These are phyloP conservation scores for Sebastes oblongus DNA, from an alignment of 2,797 vertebrate genomes.

Conservation along the genomic window DNA sequence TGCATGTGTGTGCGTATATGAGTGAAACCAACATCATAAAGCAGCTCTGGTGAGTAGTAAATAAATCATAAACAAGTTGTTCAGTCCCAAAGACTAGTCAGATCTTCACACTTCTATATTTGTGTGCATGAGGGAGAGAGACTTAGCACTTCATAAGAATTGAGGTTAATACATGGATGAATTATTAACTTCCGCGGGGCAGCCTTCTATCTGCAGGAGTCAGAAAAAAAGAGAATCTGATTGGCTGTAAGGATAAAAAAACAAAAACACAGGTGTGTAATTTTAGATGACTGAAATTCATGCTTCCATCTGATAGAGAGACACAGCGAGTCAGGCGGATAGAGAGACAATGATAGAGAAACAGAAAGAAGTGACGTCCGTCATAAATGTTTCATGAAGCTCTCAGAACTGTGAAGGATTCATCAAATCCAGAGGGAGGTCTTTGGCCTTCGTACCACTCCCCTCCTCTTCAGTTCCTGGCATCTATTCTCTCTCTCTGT, in stretches of 20 bases:
- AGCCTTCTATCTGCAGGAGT: constrained; percentile 51
- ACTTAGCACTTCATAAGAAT: constrained; percentile 61
- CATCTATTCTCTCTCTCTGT: constrained; percentile 18
- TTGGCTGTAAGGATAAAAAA: constrained; percentile 12
- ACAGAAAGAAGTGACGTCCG: constrained; percentile 51
- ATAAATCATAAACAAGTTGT: constrained; percentile 85
- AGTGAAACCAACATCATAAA: constrained; percentile 39
- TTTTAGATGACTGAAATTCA: constrained; percentile 35
- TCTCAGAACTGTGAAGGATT: constrained; percentile 70
- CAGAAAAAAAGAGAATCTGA: constrained; percentile 19
- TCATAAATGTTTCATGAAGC: constrained; percentile 77
- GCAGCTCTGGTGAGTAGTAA: constrained; percentile 71
- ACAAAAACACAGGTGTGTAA: constrained; percentile 46
- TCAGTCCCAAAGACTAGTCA: constrained; percentile 55
- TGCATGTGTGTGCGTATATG: constrained; percentile 8
- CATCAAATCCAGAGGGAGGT: constrained; percentile 62
- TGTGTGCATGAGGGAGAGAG: neutral
- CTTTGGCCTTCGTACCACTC: constrained; percentile 49
- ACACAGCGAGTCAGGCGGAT: constrained; percentile 10
- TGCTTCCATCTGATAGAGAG: constrained; percentile 18
- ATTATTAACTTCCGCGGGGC: constrained; percentile 72
- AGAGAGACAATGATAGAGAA: constrained; percentile 39
- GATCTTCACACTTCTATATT: neutral
- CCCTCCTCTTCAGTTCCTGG: constrained; percentile 27
- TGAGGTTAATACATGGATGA: constrained; percentile 80